Evolutionary conservation across 2,113 vertebrate species (phyloP).

Genomic region (Jacana jacana): DNA sequence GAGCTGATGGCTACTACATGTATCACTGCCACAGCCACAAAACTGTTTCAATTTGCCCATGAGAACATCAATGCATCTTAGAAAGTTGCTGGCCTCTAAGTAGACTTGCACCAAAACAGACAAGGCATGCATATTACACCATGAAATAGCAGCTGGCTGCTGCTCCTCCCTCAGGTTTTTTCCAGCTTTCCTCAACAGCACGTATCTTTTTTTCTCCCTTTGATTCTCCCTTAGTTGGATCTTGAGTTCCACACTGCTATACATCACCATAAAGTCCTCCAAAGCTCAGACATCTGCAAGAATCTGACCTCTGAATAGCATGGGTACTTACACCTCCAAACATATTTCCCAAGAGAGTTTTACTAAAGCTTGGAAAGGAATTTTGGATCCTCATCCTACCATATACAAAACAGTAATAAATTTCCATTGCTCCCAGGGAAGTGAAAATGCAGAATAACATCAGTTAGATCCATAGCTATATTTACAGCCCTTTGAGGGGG

Average conservation of each 20-base stretch:
- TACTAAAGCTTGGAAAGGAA: background rate
- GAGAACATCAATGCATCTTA: background rate
- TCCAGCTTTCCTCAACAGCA: background rate
- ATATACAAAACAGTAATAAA: background rate
- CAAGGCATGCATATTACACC: background rate
- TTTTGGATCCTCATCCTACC: background rate
- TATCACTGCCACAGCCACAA: background rate
- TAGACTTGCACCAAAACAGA: background rate
- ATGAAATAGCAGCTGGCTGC: background rate
- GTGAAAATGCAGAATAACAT: background rate
- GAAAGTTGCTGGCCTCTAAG: background rate
- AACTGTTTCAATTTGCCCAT: background rate
- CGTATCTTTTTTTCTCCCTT: background rate
- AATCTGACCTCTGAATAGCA: background rate
- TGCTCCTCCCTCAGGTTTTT: background rate
- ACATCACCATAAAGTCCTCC: background rate
- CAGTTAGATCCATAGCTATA: background rate
- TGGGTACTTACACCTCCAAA: background rate
- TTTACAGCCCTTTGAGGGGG: background rate
- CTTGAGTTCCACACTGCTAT: background rate
- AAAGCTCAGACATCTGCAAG: background rate
- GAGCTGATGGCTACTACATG: background rate
- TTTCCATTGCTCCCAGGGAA: background rate
- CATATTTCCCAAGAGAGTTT: background rate
- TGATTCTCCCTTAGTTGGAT: background rate